These are phyloP conservation scores for Nasonia giraulti DNA, from an alignment of 1,140 invertebrate species.

Conservation along the genomic window DNA sequence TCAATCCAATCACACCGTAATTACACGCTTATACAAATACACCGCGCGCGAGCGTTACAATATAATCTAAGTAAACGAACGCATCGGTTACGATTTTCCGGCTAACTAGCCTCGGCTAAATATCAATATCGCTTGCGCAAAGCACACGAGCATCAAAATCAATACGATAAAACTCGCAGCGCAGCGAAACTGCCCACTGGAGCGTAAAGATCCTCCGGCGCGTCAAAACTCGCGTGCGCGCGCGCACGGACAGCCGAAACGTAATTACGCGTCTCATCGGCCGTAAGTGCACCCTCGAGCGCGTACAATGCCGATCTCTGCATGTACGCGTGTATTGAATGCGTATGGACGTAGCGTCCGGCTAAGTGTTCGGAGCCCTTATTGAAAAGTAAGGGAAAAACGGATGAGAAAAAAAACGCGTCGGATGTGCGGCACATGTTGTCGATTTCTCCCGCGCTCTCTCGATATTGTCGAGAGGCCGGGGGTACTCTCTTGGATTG, in stretches of 20 bases:
- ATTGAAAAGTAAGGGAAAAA: slow-evolving; percentile 26
- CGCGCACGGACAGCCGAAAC: slow-evolving; percentile 16
- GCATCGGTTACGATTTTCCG: slow-evolving; percentile 29
- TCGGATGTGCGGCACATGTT: slow-evolving; percentile 18
- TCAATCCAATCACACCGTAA: neutral
- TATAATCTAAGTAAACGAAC: neutral
- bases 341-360: neutral
- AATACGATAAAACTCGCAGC: slow-evolving; percentile 6
- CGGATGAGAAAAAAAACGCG: neutral
- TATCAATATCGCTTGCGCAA: slow-evolving; percentile 4
- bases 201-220: slow-evolving; percentile 19
- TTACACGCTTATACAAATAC: neutral
- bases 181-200: neutral
- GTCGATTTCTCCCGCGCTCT: slow-evolving; percentile 14
- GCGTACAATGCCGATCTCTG: neutral
- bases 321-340: neutral
- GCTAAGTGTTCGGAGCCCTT: neutral
- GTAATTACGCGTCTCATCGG: slow-evolving; percentile 48
- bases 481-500: neutral
- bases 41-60: neutral
- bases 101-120: neutral
- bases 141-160: neutral
- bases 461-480: neutral
- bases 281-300: slow-evolving; percentile 36
- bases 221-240: slow-evolving; percentile 28